Percentiles rank a stretch among this genome's conserved stretches.
Conservation (phyloP, 2,113 vertebrate genomes). For the Xenopus borealis region DNA sequence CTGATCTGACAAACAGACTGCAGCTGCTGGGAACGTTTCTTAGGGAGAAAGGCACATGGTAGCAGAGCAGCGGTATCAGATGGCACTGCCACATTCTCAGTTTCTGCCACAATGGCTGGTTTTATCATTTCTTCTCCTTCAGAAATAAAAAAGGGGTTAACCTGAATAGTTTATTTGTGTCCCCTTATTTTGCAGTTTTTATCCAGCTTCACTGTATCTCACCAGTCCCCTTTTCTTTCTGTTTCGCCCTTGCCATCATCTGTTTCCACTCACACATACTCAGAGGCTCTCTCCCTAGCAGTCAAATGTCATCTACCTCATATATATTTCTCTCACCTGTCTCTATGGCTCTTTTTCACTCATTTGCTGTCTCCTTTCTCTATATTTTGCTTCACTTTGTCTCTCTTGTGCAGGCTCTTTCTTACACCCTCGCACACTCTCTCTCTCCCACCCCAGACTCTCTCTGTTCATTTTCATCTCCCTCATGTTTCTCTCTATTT, state of each 20-base stretch:
- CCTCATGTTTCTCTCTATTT: conserved; percentile 52
- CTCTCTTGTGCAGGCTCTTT: neutral
- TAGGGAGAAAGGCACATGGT: conserved; percentile 20
- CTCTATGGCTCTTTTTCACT: conserved; percentile 2
- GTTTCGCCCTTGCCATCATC: neutral
- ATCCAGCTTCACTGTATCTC: conserved; percentile 20
- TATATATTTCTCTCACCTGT: conserved; percentile 4
- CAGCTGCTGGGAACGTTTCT: conserved; percentile 28
- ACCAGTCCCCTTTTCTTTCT: conserved; percentile 23
- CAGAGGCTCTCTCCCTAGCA: neutral
- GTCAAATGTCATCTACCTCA: neutral
- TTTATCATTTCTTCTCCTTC: no score
- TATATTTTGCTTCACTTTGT: neutral
- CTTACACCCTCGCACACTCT: neutral
- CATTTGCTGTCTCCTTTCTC: neutral
- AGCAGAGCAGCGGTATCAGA: neutral
- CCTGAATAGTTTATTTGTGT: neutral
- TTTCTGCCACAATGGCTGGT: neutral
- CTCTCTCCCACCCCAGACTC: no score
- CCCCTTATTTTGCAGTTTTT: conserved; percentile 1
- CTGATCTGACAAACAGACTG: conserved; percentile 31
- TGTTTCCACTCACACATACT: neutral
- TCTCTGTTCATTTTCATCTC: conserved; percentile 33
- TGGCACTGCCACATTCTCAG: conserved; percentile 3
- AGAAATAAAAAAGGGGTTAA: neutral